These are phyloP conservation scores for Epicampocera succincta DNA, from an alignment of 2,888 invertebrate species.

Conservation along the genomic window DNA sequence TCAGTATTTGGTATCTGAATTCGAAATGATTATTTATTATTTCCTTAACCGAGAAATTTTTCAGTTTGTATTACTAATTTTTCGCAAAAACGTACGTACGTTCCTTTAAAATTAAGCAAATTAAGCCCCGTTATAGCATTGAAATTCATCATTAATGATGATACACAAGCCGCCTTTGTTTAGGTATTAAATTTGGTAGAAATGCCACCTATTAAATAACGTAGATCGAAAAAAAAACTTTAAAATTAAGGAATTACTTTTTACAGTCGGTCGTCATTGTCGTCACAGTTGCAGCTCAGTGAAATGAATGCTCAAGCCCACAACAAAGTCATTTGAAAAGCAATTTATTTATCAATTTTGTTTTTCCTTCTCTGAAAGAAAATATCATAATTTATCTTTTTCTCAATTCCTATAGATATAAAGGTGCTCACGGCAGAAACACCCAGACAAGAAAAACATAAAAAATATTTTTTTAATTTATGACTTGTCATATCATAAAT, in stretches of 20 bases:
- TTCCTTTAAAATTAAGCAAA: no score
- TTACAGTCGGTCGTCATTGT: conserved; percentile 5
- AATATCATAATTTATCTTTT: conserved; percentile 63
- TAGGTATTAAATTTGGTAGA: conserved; percentile 11
- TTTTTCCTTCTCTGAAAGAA: conserved; percentile 40
- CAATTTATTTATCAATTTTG: conserved; percentile 30
- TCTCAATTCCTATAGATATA: background rate
- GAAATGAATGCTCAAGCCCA: conserved; percentile 16
- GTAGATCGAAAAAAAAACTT: conserved; percentile 19
- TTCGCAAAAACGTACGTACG: no score
- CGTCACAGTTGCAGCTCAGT: conserved; percentile 7
- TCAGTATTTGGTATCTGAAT: no score
- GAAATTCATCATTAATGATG: background rate
- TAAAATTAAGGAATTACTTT: conserved; percentile 4
- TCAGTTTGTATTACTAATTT: no score
- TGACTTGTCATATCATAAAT: conserved; percentile 56
- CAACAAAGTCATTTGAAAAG: conserved; percentile 43
- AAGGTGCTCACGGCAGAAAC: background rate
- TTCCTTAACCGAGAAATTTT: no score
- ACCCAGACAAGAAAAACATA: background rate
- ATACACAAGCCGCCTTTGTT: conserved; percentile 6
- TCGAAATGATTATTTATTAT: no score
- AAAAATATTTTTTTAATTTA: conserved; percentile 52
- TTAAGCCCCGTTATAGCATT: no score
- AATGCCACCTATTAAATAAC: conserved; percentile 39